Evolutionary conservation across 2,797 vertebrate genomes (phyloP).

Genomic region (Enteromius paludinosus): DNA sequence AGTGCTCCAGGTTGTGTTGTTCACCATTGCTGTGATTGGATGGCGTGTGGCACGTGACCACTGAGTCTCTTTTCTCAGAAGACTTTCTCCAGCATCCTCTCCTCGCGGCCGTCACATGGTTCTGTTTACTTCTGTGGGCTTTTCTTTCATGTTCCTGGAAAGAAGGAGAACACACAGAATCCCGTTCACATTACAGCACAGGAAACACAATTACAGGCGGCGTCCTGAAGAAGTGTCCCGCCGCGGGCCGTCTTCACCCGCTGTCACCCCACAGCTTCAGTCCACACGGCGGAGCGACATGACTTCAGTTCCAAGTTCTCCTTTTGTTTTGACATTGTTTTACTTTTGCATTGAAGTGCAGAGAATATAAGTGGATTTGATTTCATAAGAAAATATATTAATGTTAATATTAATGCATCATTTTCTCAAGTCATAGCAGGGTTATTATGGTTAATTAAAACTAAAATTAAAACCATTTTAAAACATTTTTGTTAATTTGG

Average conservation of each 20-base stretch:
- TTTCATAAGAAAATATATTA: neutral
- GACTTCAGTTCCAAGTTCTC: too few species aligned
- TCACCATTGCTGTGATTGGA: neutral
- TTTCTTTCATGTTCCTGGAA: conserved; percentile 70
- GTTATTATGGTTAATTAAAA: neutral
- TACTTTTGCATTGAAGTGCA: too few species aligned
- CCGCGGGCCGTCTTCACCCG: conserved; percentile 51
- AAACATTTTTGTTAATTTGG: neutral
- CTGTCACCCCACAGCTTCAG: neutral
- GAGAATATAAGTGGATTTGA: neutral
- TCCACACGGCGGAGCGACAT: too few species aligned
- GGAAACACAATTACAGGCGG: conserved; percentile 77
- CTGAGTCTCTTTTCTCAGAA: conserved; percentile 39
- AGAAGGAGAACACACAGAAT: conserved; percentile 68
- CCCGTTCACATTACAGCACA: conserved; percentile 77
- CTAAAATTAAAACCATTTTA: neutral
- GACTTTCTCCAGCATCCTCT: conserved; percentile 61
- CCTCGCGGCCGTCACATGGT: conserved; percentile 77
- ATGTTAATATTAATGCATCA: neutral
- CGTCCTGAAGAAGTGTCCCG: conserved; percentile 67
- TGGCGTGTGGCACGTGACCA: neutral
- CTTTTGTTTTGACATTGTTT: too few species aligned
- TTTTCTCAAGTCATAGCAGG: neutral
- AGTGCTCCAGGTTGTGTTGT: too few species aligned
- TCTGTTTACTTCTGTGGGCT: conserved; percentile 74